Evolutionary conservation across 2,113 vertebrate species (phyloP).

Genomic region (Scolopax mira): DNA sequence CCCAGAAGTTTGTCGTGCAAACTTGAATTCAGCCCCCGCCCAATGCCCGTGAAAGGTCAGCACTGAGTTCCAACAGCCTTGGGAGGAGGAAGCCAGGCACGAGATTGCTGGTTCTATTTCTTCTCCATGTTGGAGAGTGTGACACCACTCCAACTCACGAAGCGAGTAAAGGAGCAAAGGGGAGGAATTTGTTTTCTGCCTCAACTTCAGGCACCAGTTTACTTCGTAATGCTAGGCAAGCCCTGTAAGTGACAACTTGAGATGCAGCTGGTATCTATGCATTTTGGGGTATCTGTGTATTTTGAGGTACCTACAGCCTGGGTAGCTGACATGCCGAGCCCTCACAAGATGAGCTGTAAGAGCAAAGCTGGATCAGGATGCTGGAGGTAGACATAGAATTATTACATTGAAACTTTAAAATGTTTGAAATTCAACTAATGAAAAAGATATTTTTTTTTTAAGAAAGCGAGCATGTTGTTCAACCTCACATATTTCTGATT

Average conservation of each 20-base stretch:
- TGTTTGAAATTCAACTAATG: background rate
- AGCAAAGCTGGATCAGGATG: background rate
- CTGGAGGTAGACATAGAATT: background rate
- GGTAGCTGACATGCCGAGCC: background rate
- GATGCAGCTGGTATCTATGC: background rate
- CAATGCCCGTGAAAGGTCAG: background rate
- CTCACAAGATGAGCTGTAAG: background rate
- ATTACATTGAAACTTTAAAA: background rate
- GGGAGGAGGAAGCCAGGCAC: background rate
- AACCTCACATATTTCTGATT: background rate
- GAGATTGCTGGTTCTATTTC: background rate
- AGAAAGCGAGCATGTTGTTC: background rate
- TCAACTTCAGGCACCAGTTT: background rate
- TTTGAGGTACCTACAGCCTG: background rate
- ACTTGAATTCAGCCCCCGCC: background rate
- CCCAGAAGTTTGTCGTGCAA: background rate
- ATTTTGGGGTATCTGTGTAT: background rate
- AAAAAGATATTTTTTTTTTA: background rate
- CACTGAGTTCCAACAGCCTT: rapidly evolving
- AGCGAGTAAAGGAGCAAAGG: background rate
- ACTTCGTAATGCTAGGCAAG: background rate
- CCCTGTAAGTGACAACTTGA: background rate
- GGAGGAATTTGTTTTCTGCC: background rate
- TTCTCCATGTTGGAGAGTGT: rapidly evolving
- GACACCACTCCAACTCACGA: too few species aligned